A percentile compares a stretch with the other conserved stretches of the same genome.
These are phyloP conservation scores for Paradisaea rubra DNA, from an alignment of 2,113 vertebrate species.

Conservation along the genomic window DNA sequence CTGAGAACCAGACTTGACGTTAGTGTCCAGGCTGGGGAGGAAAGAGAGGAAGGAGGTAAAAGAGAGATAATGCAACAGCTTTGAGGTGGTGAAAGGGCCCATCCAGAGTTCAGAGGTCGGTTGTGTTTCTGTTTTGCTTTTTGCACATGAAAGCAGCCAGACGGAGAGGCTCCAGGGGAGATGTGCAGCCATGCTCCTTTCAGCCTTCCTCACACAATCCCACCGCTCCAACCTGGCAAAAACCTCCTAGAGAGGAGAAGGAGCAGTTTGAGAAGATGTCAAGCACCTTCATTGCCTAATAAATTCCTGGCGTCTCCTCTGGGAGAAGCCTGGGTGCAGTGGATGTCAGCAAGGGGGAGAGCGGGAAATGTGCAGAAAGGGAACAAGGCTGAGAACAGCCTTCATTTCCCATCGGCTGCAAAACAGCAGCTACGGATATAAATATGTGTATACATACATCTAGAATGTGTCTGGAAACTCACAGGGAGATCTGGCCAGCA, in stretches of 20 bases:
- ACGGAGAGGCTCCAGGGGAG: neutral
- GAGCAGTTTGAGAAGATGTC: neutral
- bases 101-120: neutral
- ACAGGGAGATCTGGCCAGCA: neutral
- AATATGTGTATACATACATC: neutral
- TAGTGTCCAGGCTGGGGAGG: neutral
- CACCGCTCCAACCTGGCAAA: neutral
- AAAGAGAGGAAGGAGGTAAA: slow-evolving; percentile 33
- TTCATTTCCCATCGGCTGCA: slow-evolving; percentile 9
- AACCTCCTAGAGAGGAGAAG: neutral
- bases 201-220: neutral
- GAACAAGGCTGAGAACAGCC: neutral
- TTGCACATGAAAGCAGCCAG: slow-evolving; percentile 8
- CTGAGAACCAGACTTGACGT: neutral
- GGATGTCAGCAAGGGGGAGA: neutral
- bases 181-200: neutral
- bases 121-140: neutral
- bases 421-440: neutral
- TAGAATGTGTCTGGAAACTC: neutral
- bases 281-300: neutral
- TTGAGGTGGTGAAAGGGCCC: slow-evolving; percentile 15
- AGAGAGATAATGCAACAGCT: slow-evolving; percentile 17
- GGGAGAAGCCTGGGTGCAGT: neutral
- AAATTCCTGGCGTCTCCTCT: neutral
- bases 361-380: neutral